Evolutionary conservation across 2,797 vertebrate genomes (phyloP).

Genomic region (Pachyuromys duprasi): DNA sequence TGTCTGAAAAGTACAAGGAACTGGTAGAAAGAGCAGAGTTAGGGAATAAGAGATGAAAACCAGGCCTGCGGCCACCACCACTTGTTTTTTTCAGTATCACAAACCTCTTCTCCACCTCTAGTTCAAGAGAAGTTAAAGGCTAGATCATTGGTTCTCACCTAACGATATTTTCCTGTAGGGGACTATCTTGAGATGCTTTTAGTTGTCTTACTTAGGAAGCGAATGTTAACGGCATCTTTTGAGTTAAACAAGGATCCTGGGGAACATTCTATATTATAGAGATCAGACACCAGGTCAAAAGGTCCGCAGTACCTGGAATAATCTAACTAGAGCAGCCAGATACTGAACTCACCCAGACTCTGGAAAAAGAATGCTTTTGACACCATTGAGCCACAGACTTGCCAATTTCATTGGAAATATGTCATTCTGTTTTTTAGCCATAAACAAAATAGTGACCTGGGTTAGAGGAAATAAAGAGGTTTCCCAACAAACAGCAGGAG

Average conservation of each 20-base stretch:
- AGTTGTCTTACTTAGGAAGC: background rate
- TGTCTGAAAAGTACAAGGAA: background rate
- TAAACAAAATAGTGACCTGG: background rate
- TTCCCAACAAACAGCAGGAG: background rate
- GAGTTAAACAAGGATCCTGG: background rate
- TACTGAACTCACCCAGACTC: background rate
- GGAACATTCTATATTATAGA: background rate
- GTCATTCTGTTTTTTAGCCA: background rate
- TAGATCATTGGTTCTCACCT: background rate
- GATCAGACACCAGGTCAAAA: background rate
- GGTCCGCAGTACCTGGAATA: background rate
- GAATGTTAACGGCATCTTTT: too few relatives aligned
- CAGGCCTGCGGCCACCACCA: too few relatives aligned
- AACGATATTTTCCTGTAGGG: background rate
- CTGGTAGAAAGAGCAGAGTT: background rate
- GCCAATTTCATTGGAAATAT: background rate
- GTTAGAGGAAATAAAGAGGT: background rate
- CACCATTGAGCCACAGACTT: background rate
- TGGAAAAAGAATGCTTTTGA: background rate
- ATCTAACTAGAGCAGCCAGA: background rate
- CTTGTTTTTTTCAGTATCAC: background rate
- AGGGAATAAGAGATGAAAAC: background rate
- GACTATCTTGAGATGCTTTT: background rate
- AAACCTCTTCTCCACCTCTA: fast-evolving
- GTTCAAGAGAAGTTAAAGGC: background rate